Base-by-base conservation (phyloP, 2,113 vertebrate species). In the Dunckerocampus dactyliophorus region DNA sequence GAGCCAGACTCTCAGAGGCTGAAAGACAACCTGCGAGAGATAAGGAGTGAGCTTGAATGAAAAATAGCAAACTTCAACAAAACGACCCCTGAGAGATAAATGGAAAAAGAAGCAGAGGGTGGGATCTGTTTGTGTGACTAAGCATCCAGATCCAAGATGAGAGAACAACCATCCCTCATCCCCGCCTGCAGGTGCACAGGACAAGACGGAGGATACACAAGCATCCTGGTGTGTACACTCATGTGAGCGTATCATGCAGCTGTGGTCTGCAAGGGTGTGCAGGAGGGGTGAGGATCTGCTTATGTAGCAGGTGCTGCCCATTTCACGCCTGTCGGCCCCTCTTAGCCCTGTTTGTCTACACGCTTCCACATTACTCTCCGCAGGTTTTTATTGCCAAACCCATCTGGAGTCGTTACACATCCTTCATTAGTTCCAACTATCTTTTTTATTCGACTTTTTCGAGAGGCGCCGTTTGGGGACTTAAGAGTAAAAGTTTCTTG, bases 301-400 rank as follows among this genome's bases (percentile, higher is more conserved):
- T 8, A 75, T 74, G 56, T 63, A 85, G 81, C 82, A 88, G 88
- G 88, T 89, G 81, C 66, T 85, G 83, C 76, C 82, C 84, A 87
- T 88, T 89, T 89, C 88, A 89, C 74, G 82, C 84, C 83, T 82
- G 87, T 89, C 86, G 64, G 66, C 62, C 78, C 79, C 77, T 78
- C 74, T 87, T 75, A 83, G 77, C 64, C 71, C 69, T 15, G 80
- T 85, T 86, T 85, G 81, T 82, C 79, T 74, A 77, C 85, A 85
- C 58, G 28, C 67, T 65, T 69, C 74, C 74, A 65, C 77, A 81
- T 82, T 84, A 82, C 78, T 62, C 68, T 74, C 63, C 61, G 69
- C 79, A 65, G 67, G 75, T 79, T 73, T 68, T 60, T 65, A 42
- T 19, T 69, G 34, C 31, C 53, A 62, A n/a, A 54, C 53, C 77